These are phyloP conservation scores for Spheniscus humboldti DNA, from an alignment of 2,797 vertebrate species.

Conservation along the genomic window DNA sequence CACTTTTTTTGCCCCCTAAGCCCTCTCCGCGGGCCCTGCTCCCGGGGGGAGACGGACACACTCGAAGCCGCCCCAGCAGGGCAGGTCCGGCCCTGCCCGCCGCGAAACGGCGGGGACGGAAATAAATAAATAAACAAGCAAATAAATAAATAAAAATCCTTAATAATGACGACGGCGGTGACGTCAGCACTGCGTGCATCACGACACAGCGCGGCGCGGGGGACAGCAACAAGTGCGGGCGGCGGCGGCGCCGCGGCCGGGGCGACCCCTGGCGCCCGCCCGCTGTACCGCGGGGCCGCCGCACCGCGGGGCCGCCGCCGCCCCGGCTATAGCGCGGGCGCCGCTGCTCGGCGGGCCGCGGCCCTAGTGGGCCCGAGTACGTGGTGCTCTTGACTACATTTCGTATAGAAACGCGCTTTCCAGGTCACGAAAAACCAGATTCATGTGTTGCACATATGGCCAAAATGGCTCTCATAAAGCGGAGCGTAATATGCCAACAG, in stretches of 20 bases:
- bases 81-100: not conserved
- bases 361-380: rapidly evolving
- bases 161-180: conserved; percentile 15
- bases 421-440: rapidly evolving
- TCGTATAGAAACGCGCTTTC: not conserved
- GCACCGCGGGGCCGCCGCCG: not conserved
- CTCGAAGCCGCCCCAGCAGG: not conserved
- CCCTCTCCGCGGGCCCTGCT: not conserved
- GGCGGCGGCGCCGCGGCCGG: not conserved
- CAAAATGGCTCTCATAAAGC: rapidly evolving
- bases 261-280: conserved; percentile 2
- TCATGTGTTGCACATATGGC: rapidly evolving
- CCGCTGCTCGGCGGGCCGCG: not conserved
- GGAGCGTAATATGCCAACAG: not conserved
- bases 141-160: not conserved
- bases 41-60: no score
- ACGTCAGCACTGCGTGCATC: conserved; percentile 5
- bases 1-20: not conserved
- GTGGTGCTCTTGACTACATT: rapidly evolving
- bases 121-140: not conserved
- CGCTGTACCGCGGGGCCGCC: not conserved
- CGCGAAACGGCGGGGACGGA: not conserved
- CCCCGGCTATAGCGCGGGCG: not conserved
- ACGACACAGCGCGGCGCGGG: not conserved
- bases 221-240: conserved; percentile 65